Evolutionary conservation across 1,140 invertebrate genomes (phyloP).

Genomic region (Notospermus geniculatus): DNA sequence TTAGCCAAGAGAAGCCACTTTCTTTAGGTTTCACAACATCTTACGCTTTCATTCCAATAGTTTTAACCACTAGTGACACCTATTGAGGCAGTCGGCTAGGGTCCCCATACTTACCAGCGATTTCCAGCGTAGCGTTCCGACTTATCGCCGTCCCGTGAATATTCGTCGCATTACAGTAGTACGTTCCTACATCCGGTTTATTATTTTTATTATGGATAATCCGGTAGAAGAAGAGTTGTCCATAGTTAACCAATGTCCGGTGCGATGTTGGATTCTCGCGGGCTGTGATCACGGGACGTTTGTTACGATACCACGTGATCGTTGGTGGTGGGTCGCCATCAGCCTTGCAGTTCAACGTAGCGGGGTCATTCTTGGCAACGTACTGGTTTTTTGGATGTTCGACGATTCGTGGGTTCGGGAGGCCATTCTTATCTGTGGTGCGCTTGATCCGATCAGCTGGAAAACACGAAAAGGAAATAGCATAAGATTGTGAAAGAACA

Average conservation of each 20-base stretch:
- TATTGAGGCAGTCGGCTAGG: too few species aligned
- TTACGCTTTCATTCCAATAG: too few species aligned
- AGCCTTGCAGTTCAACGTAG: conserved; percentile 58
- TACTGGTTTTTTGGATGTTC: conserved; percentile 91
- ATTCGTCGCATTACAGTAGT: conserved; percentile 93
- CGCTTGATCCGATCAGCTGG: too few species aligned
- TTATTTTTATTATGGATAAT: conserved; percentile 60
- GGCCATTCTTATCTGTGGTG: conserved; percentile 2
- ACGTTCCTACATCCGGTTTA: conserved; percentile 57
- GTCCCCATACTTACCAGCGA: conserved; percentile 81
- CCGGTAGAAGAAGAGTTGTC: conserved; percentile 88
- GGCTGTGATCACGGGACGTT: conserved; percentile 57
- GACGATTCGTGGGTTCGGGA: conserved; percentile 73
- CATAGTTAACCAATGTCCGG: conserved; percentile 82
- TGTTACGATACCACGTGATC: conserved; percentile 77
- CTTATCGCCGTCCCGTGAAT: conserved; percentile 76
- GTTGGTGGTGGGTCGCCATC: conserved; percentile 83
- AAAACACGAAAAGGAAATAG: too few species aligned
- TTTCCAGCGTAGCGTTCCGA: conserved; percentile 87
- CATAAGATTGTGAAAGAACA: too few species aligned
- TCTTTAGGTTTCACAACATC: too few species aligned
- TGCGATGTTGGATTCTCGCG: conserved; percentile 74
- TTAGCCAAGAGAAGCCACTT: too few species aligned
- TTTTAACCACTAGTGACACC: too few species aligned
- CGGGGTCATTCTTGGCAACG: conserved; percentile 77